These are phyloP conservation scores for Tenodera sinensis DNA, from an alignment of 2,888 invertebrate genomes.

Conservation along the genomic window DNA sequence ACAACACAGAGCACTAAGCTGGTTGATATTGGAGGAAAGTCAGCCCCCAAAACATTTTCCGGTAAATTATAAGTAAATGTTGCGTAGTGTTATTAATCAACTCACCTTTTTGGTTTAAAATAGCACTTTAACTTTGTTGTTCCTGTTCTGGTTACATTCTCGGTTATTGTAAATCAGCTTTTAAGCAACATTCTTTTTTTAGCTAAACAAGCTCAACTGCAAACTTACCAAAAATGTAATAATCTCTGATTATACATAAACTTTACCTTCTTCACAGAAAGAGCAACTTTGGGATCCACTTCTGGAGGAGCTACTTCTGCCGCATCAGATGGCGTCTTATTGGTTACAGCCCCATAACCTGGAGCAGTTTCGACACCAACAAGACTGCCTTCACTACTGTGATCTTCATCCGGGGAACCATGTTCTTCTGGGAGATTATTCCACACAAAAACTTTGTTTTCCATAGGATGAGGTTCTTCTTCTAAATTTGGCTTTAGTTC, in stretches of 20 bases:
- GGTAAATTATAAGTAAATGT: no score
- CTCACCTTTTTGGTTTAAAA: no score
- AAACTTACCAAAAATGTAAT: background rate
- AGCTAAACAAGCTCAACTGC: no score
- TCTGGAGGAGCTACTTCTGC: background rate
- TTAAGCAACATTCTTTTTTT: no score
- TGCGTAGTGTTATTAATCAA: no score
- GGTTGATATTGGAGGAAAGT: no score
- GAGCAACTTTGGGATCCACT: background rate
- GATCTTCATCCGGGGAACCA: constrained; percentile 45
- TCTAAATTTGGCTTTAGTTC: constrained; percentile 35
- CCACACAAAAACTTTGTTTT: constrained; percentile 79
- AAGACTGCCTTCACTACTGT: constrained; percentile 43
- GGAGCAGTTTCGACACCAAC: constrained; percentile 50
- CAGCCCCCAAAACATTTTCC: no score
- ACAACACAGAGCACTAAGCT: no score
- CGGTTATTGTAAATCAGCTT: no score
- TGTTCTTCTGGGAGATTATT: constrained; percentile 61
- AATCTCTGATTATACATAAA: background rate
- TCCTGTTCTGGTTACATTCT: no score
- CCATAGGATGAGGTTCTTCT: constrained; percentile 62
- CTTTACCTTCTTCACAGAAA: constrained; percentile 17
- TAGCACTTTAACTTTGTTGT: no score
- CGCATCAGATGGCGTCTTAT: constrained; percentile 28
- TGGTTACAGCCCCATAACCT: constrained; percentile 46